These are phyloP conservation scores for Aphelocoma coerulescens DNA, from an alignment of 2,113 vertebrate species.

Conservation along the genomic window DNA sequence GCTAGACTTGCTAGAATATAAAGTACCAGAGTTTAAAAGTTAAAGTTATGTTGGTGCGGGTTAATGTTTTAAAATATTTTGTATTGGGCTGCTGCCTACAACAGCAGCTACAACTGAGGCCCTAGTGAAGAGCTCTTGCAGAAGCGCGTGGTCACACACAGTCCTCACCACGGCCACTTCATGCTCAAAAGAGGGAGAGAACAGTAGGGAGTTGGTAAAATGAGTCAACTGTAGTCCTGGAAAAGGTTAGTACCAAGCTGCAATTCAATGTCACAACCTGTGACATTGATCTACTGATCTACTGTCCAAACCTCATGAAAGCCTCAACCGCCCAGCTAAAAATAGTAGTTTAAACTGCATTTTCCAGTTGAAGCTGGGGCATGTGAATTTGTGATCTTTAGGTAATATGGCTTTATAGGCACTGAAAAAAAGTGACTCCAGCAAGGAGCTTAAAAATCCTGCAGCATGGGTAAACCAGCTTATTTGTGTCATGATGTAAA, in stretches of 20 bases:
- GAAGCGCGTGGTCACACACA: background rate
- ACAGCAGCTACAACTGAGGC: background rate
- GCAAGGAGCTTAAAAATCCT: background rate
- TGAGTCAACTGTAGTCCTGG: background rate
- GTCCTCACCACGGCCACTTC: background rate
- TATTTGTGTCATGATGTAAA: slow-evolving; percentile 14
- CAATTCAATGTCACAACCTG: background rate
- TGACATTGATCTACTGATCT: background rate
- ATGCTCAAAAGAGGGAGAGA: background rate
- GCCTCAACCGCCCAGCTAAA: background rate
- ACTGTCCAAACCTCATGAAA: background rate
- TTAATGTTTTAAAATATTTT: background rate
- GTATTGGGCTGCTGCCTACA: background rate
- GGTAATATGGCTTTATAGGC: background rate
- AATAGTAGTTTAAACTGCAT: background rate
- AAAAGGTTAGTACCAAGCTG: background rate
- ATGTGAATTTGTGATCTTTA: background rate
- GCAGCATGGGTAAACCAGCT: background rate
- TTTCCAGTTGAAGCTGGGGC: background rate
- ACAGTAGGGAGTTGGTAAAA: background rate
- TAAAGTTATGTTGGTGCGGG: background rate
- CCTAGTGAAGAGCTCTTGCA: background rate
- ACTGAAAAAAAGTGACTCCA: background rate
- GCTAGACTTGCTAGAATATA: background rate
- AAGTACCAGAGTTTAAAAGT: background rate